These are phyloP conservation scores for Phrynocephalus forsythii DNA, from an alignment of 2,797 vertebrate genomes.

Conservation along the genomic window DNA sequence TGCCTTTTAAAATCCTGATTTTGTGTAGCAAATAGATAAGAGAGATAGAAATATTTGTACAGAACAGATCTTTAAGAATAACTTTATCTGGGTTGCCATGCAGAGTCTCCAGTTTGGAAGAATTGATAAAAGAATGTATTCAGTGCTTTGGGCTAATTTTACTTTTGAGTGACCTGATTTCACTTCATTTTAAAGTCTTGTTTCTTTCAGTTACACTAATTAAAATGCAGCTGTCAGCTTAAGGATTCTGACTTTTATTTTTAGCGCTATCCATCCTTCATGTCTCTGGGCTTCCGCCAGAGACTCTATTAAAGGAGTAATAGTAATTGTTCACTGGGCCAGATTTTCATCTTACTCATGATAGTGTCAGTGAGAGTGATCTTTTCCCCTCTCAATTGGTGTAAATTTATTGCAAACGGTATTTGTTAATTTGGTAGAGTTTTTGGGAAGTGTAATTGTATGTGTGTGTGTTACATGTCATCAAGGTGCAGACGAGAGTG, in stretches of 20 bases:
- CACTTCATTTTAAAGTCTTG: constrained; percentile 49
- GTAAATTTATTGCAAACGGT: not conserved
- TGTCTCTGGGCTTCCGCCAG: constrained; percentile 35
- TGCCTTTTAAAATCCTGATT: constrained; percentile 19
- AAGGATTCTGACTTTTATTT: constrained; percentile 48
- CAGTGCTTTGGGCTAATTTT: constrained; percentile 53
- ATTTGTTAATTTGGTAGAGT: not conserved
- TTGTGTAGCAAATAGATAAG: constrained; percentile 2
- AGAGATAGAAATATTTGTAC: constrained; percentile 36
- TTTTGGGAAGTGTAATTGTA: not conserved
- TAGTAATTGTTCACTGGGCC: constrained; percentile 35
- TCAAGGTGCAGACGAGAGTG: too few relatives aligned
- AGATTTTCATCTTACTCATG: not conserved
- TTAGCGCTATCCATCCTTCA: constrained; percentile 24
- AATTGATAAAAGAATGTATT: constrained; percentile 49
- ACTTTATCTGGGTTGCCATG: constrained; percentile 35
- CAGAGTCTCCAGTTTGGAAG: constrained; percentile 41
- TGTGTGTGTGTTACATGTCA: too few relatives aligned
- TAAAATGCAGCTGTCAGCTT: constrained; percentile 54
- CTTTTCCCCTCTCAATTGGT: not conserved
- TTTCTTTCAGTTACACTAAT: constrained; percentile 60
- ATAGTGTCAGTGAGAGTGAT: constrained; percentile 32
- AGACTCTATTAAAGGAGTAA: constrained; percentile 38
- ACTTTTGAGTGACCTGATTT: constrained; percentile 54
- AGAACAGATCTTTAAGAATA: constrained; percentile 36